phyloP scores from a whole-genome alignment of 2,888 invertebrate species.

The Caenorhabditis imperialis region DNA sequence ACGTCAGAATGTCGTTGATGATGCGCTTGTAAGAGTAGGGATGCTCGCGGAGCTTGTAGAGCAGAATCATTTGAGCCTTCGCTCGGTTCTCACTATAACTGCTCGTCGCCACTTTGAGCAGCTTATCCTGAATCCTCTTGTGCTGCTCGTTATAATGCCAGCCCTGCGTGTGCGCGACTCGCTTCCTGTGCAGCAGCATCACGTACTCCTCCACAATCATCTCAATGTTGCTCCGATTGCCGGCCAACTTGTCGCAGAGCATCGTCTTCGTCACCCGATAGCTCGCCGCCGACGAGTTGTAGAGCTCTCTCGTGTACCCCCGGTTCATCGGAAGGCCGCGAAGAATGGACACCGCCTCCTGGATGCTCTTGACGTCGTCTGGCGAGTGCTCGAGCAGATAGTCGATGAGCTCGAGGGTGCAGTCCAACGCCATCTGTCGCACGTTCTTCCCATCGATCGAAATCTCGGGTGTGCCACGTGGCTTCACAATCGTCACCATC shows the following conservation, averaged over 20 bases:
- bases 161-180: conserved; percentile 78
- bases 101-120: conserved; percentile 83
- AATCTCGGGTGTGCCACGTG: conserved; percentile 57
- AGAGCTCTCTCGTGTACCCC: conserved; percentile 58
- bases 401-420: conserved; percentile 47
- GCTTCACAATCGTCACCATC: conserved; percentile 36
- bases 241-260: conserved; percentile 56
- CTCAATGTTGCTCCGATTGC: conserved; percentile 57
- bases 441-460: conserved; percentile 49
- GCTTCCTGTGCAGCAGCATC: conserved; percentile 76
- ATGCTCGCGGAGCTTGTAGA: conserved; percentile 80
- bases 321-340: conserved; percentile 55
- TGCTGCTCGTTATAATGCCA: conserved; percentile 83
- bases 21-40: conserved; percentile 85
- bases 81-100: conserved; percentile 82
- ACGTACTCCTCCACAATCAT: conserved; percentile 62
- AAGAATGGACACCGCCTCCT: conserved; percentile 58
- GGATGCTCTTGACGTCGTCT: conserved; percentile 62
- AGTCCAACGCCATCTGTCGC: conserved; percentile 51
- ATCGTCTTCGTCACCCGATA: conserved; percentile 59
- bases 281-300: conserved; percentile 43
- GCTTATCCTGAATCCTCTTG: conserved; percentile 82
- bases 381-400: conserved; percentile 51
- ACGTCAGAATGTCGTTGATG: conserved; percentile 83
- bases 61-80: conserved; percentile 59